Evolutionary conservation across 2,113 vertebrate species (phyloP), one percentile per base, ranked within the genome.

Genomic region (Myotis brandtii): DNA sequence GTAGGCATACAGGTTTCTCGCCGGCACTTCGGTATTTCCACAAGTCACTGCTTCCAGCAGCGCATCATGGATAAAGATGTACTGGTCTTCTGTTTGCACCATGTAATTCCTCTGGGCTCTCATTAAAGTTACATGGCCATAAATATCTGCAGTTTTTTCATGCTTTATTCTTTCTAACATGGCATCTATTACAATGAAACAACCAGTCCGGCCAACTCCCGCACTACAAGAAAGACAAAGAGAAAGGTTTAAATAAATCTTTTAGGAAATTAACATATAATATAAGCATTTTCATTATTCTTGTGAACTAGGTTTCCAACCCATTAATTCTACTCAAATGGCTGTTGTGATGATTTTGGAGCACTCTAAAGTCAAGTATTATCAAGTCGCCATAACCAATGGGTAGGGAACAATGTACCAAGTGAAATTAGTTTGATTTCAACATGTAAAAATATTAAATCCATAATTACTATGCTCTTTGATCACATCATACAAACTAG

Each of bases 121-220:
- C 99, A 99, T 99, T 98, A 99, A 99, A 97, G 99, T 99, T 97
- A 99, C 99, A 80, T 99, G 99, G 96, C 99, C 99, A 96, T 99
- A 99, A 99, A 99, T 99, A 98, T 99, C 99, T 98, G 99, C 99
- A 95, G 99, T 99, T 98, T 99, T 99, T 99, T 99, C 99, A 97
- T 99, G 99, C 97, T 99, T 99, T 99, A 99, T 99, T 97, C 99
- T 99, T 98, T 99, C 99, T 98, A 99, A 97, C 99, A 99, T 99
- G 98, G 99, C 99, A 98, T 99, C 99, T 98, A 99, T 99, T 97
- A 99, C 99, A 95, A 99, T 99, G 99, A 99, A 99, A 98, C 99
- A 99, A 93, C 99, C 99, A 79, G 99, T 99, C 97, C 99, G 99
- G 97, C 99, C 99, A 89, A 99, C 99, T 87, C 99, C 99, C 95